Evolutionary conservation across 2,888 invertebrate genomes (phyloP).

Genomic region (Entomobrya multifasciata): DNA sequence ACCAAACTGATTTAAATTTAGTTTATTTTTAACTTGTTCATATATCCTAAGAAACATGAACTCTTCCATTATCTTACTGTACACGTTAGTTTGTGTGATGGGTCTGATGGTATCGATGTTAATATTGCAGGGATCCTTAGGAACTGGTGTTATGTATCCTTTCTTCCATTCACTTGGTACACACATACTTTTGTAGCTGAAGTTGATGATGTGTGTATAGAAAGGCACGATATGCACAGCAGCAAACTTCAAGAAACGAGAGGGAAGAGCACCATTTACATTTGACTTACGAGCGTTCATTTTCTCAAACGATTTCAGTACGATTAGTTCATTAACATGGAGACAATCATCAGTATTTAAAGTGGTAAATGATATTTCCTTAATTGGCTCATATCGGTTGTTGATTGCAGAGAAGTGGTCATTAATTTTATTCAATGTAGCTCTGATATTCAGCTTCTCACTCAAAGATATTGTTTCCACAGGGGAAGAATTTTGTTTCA

Average conservation of each 20-base stretch:
- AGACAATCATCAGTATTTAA: background rate
- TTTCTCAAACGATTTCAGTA: background rate
- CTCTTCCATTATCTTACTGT: constrained; percentile 9
- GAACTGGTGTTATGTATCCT: constrained; percentile 16
- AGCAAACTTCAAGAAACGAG: background rate
- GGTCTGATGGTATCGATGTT: background rate
- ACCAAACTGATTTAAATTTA: background rate
- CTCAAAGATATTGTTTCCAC: background rate
- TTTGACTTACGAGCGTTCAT: background rate
- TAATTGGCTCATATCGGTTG: background rate
- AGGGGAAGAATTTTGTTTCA: background rate
- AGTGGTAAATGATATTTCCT: background rate
- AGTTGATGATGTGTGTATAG: constrained; percentile 12
- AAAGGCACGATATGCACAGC: background rate
- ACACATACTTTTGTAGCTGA: background rate
- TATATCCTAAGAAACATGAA: constrained; percentile 28
- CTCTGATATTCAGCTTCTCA: background rate
- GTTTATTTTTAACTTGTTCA: background rate
- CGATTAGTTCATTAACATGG: constrained; percentile 4
- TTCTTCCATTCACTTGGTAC: constrained; percentile 13
- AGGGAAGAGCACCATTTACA: background rate
- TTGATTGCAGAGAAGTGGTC: background rate
- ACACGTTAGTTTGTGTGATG: constrained; percentile 10
- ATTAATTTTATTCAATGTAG: background rate
- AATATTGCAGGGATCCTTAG: background rate